Conservation (phyloP, 2,888 invertebrate genomes). For the Andrena marginata region DNA sequence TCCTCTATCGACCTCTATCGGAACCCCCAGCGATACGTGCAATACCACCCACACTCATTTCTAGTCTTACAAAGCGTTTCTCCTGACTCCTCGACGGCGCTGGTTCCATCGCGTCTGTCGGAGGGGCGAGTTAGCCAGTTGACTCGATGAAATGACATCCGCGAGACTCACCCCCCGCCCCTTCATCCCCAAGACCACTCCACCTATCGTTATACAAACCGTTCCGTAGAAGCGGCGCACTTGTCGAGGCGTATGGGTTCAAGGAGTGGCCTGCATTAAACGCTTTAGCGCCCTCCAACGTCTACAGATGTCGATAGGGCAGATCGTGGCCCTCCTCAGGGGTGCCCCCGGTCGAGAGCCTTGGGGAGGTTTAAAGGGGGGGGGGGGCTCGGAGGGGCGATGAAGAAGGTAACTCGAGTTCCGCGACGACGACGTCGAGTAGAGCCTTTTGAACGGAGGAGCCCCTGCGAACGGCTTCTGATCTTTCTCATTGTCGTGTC, state of each 20-base stretch:
- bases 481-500: constrained; percentile 82
- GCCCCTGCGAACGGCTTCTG: constrained; percentile 74
- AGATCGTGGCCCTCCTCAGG: constrained; percentile 76
- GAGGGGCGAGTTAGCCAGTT: constrained; percentile 7
- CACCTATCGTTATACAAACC: constrained; percentile 40
- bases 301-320: constrained; percentile 83
- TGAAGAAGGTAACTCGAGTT: constrained; percentile 74
- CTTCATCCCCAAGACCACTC: constrained; percentile 5
- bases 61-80: no score
- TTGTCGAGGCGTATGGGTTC: constrained; percentile 37
- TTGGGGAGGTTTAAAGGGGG: constrained; percentile 4
- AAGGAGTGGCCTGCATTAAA: constrained; percentile 66
- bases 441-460: constrained; percentile 75
- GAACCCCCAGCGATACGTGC: no score
- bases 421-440: constrained; percentile 69
- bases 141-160: constrained; percentile 24
- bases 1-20: no score
- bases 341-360: constrained; percentile 52
- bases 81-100: no score
- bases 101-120: no score
- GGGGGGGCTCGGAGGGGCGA: constrained; percentile 23
- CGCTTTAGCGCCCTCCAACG: constrained; percentile 65
- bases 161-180: constrained; percentile 16
- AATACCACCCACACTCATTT: no score
- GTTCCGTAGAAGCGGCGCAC: constrained; percentile 32